Percentiles rank a stretch among this genome's conserved stretches.
These are phyloP conservation scores for Clarias laeviceps DNA, from an alignment of 2,797 vertebrate genomes.

Conservation along the genomic window DNA sequence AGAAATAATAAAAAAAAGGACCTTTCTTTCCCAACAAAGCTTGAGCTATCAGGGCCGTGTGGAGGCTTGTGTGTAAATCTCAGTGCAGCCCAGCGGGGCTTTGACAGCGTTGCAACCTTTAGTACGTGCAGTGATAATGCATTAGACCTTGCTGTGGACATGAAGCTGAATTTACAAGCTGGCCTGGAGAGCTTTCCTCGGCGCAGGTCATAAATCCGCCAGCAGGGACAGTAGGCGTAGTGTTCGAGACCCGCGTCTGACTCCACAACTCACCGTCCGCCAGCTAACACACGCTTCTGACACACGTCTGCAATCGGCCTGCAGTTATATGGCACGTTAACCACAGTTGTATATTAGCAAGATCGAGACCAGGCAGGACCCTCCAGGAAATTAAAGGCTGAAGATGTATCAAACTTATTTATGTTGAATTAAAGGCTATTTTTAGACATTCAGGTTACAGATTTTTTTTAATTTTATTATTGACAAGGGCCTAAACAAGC, in stretches of 20 bases:
- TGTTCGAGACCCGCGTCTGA: slow-evolving; percentile 35
- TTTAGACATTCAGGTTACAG: too few species aligned
- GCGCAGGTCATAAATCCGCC: slow-evolving; percentile 43
- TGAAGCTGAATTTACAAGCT: slow-evolving; percentile 45
- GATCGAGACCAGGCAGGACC: not conserved
- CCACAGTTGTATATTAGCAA: not conserved
- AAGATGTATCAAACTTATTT: not conserved
- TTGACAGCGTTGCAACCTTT: slow-evolving; percentile 57
- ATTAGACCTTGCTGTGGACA: slow-evolving; percentile 46
- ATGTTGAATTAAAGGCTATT: not conserved
- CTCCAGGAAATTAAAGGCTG: not conserved
- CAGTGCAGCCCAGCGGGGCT: slow-evolving; percentile 13
- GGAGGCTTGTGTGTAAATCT: slow-evolving; percentile 45
- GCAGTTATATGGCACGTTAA: not conserved
- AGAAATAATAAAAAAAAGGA: not conserved
- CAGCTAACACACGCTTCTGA: not conserved
- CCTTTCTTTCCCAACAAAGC: slow-evolving; percentile 5
- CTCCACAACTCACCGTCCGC: not conserved
- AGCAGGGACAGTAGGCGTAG: slow-evolving; percentile 34
- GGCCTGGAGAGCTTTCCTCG: slow-evolving; percentile 35
- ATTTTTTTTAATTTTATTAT: too few species aligned
- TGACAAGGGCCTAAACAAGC: too few species aligned
- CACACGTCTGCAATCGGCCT: not conserved
- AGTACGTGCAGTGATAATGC: slow-evolving; percentile 55
- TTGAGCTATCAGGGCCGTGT: not conserved